Conservation (phyloP, 37 sponge, comb jelly and placozoan genomes). For the Lycopodina hypogea region DNA sequence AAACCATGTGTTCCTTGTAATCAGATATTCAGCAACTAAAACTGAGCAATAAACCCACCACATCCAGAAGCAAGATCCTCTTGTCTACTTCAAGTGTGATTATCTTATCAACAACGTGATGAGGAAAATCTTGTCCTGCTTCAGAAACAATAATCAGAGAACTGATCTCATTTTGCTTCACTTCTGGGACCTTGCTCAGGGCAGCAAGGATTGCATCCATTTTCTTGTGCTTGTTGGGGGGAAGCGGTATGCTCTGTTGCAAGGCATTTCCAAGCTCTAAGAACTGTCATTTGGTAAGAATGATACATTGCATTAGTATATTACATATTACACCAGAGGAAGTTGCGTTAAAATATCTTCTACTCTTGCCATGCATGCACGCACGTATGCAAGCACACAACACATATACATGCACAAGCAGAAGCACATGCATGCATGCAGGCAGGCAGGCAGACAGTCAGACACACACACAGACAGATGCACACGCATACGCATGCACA, state of each 20-base stretch:
- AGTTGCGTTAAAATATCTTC: too few species aligned
- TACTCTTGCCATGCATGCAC: too few species aligned
- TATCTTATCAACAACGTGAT: constrained; percentile 25
- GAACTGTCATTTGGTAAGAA: constrained; percentile 2
- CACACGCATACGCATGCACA: too few species aligned
- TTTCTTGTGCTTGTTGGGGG: background rate
- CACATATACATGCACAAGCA: too few species aligned
- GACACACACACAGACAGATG: too few species aligned
- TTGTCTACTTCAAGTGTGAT: constrained; percentile 16
- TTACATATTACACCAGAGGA: background rate
- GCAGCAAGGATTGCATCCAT: constrained; percentile 27
- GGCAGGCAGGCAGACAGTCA: too few species aligned
- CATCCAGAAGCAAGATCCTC: constrained; percentile 10
- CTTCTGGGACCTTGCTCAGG: constrained; percentile 9
- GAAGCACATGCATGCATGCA: too few species aligned
- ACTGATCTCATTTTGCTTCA: constrained; percentile 21
- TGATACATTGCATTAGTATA: background rate
- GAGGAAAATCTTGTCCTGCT: constrained; percentile 37
- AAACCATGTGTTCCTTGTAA: too few species aligned
- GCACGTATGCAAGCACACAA: too few species aligned
- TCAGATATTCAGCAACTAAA: too few species aligned
- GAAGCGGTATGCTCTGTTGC: background rate
- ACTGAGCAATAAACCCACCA: too few species aligned
- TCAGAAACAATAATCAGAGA: constrained; percentile 29
- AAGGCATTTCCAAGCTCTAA: constrained; percentile 27